phyloP scores from a whole-genome alignment of 2,113 vertebrate genomes.

The Sigmodon hispidus region DNA sequence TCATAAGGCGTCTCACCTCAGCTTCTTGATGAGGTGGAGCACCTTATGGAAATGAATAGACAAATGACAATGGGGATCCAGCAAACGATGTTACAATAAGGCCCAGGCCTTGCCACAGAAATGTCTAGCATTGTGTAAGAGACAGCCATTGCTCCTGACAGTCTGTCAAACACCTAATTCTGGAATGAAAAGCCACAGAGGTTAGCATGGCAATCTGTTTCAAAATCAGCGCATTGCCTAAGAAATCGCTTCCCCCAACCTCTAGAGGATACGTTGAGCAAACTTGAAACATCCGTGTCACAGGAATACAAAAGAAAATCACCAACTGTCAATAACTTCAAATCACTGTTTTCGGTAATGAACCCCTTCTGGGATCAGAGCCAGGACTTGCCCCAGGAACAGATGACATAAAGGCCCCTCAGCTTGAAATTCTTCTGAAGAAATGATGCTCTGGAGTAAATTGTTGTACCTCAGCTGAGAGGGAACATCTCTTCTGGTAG shows the following conservation, averaged over 20 bases:
- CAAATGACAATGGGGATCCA: neutral
- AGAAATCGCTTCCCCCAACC: neutral
- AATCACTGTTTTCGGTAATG: neutral
- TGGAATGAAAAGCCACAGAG: slow-evolving; percentile 53
- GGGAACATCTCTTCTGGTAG: neutral
- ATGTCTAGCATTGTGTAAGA: slow-evolving; percentile 34
- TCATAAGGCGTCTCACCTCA: slow-evolving; percentile 45
- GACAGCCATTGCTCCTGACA: slow-evolving; percentile 11
- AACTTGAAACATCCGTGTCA: neutral
- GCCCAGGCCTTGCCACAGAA: slow-evolving; percentile 18
- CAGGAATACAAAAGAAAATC: neutral
- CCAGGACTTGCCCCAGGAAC: neutral
- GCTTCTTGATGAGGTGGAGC: slow-evolving; percentile 8
- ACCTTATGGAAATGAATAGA: neutral
- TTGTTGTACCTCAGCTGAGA: neutral
- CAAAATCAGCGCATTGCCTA: neutral
- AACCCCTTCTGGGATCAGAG: neutral
- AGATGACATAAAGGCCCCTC: neutral
- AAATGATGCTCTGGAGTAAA: neutral
- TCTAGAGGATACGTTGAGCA: neutral
- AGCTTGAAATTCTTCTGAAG: neutral
- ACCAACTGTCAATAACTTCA: neutral
- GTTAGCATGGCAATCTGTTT: slow-evolving; percentile 22
- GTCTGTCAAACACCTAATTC: neutral
- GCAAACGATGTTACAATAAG: neutral